These are phyloP conservation scores for Himalopsyche tibetana DNA, from an alignment of 2,888 invertebrate genomes.

Conservation along the genomic window DNA sequence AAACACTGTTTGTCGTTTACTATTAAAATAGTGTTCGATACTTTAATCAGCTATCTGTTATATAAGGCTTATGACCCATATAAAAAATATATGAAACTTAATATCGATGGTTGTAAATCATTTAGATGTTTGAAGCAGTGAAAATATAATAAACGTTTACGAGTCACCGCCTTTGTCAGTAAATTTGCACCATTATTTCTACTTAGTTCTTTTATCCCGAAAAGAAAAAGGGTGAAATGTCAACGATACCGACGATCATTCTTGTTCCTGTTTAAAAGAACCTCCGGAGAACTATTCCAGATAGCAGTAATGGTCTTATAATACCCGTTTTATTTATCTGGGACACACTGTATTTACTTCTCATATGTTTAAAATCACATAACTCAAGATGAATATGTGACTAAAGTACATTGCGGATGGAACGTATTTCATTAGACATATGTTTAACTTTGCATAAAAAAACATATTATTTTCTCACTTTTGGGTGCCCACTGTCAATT, in stretches of 20 bases:
- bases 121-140: too few species aligned
- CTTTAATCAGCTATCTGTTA: too few species aligned
- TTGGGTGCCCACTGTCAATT: too few species aligned
- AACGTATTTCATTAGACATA: too few species aligned
- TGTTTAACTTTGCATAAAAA: too few species aligned
- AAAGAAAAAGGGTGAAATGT: conserved; percentile 36
- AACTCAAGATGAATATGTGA: neutral
- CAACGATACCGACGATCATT: conserved; percentile 16
- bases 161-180: neutral
- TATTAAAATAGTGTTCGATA: too few species aligned
- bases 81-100: too few species aligned
- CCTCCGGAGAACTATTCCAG: conserved; percentile 11
- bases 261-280: conserved; percentile 4
- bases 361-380: conserved; percentile 27
- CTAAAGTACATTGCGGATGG: too few species aligned
- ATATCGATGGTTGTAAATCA: too few species aligned
- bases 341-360: conserved; percentile 2
- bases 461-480: too few species aligned
- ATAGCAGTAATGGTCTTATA: conserved; percentile 19
- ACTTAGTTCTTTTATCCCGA: neutral
- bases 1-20: too few species aligned
- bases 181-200: conserved; percentile 18
- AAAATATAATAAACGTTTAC: neutral
- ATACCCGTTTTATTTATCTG: conserved; percentile 14
- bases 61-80: too few species aligned